phyloP scores from a whole-genome alignment of 2,113 vertebrate species.

The Bos taurus region DNA sequence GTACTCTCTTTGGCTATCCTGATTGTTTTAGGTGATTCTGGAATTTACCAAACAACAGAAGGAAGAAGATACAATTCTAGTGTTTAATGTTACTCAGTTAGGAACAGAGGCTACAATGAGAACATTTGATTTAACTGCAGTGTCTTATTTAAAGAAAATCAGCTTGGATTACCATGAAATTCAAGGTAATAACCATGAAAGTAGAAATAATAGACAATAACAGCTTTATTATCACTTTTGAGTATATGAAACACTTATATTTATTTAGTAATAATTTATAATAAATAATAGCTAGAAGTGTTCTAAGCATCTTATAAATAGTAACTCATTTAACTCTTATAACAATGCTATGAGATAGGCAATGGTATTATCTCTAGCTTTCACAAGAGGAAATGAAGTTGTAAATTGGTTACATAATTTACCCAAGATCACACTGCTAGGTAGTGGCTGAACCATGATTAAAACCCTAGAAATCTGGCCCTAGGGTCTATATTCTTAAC shows the following conservation, averaged over 20 bases:
- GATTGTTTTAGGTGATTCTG: slow-evolving; percentile 86
- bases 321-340: background rate
- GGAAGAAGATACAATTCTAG: slow-evolving; percentile 86
- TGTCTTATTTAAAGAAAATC: slow-evolving; percentile 89
- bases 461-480: background rate
- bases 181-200: slow-evolving; percentile 79
- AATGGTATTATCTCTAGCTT: background rate
- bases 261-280: background rate
- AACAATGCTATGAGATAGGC: background rate
- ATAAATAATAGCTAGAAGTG: background rate
- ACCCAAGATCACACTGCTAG: background rate
- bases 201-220: background rate
- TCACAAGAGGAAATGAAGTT: background rate
- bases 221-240: background rate
- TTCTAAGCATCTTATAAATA: background rate
- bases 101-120: slow-evolving; percentile 89
- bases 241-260: background rate
- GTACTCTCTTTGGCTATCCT: background rate
- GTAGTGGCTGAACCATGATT: background rate
- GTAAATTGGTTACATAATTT: background rate
- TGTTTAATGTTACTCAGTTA: slow-evolving; percentile 87
- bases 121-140: slow-evolving; percentile 85
- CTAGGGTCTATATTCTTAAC: background rate
- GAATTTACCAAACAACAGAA: slow-evolving; percentile 89
- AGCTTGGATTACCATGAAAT: slow-evolving; percentile 88